Evolutionary conservation across 2,113 vertebrate genomes (phyloP).

Genomic region (Epinephelus cyanopodus): DNA sequence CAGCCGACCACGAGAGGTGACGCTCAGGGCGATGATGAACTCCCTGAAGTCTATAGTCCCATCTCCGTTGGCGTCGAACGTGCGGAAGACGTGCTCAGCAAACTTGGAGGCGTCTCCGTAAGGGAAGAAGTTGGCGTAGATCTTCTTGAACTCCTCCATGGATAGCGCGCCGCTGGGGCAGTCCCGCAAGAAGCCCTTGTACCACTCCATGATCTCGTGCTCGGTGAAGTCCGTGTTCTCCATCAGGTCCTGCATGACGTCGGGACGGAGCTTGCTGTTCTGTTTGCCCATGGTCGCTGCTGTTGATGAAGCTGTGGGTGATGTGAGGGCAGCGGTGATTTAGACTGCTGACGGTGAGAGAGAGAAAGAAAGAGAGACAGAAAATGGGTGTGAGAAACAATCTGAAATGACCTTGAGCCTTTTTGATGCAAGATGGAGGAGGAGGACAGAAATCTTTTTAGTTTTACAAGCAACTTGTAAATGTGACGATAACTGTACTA

Average conservation of each 20-base stretch:
- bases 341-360: constrained; percentile 37
- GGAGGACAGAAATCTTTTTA: not conserved
- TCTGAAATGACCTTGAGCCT: constrained; percentile 4
- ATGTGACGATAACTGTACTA: no score
- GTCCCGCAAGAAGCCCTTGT: constrained; percentile 99
- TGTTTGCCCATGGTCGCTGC: constrained; percentile 93
- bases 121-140: constrained; percentile 99
- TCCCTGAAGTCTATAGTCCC: constrained; percentile 99
- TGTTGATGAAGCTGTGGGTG: constrained; percentile 45
- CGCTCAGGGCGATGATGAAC: constrained; percentile 98
- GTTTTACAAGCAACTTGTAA: no score
- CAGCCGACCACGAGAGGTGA: constrained; percentile 95
- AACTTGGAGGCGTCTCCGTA: constrained; percentile 99
- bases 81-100: constrained; percentile 98
- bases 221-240: constrained; percentile 99
- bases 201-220: constrained; percentile 99
- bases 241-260: constrained; percentile 98
- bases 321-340: constrained; percentile 43
- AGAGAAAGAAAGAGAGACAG: not conserved
- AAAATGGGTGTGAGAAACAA: constrained; percentile 15
- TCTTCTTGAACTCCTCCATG: constrained; percentile 99
- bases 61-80: constrained; percentile 96
- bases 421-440: not conserved
- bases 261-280: constrained; percentile 99
- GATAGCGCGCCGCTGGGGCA: constrained; percentile 97